Conservation (phyloP, 2,113 vertebrate species). For the Pelusios castaneus region DNA sequence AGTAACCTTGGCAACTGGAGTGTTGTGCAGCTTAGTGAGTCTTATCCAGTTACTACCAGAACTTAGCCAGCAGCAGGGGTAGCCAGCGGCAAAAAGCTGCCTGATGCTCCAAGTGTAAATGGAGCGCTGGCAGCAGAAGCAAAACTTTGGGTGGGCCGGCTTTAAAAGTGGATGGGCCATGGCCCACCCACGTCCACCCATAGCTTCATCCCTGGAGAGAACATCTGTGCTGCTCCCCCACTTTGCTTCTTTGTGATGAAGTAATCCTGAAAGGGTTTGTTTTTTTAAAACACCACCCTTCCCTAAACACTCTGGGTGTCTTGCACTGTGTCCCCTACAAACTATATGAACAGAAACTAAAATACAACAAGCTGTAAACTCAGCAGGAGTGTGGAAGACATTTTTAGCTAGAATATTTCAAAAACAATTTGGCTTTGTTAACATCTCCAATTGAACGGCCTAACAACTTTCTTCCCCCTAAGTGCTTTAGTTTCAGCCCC, state of each 20-base stretch:
- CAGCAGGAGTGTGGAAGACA: neutral
- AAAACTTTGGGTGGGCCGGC: no score
- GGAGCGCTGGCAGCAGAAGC: no score
- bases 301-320: neutral
- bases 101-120: no score
- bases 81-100: no score
- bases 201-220: no score
- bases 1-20: no score
- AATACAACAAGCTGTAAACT: neutral
- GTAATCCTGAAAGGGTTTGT: neutral
- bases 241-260: neutral
- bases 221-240: neutral
- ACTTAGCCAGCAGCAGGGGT: no score
- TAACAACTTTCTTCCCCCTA: neutral
- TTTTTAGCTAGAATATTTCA: neutral
- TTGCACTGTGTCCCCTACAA: neutral
- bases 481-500: neutral
- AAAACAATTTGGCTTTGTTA: neutral
- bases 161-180: no score
- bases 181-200: no score
- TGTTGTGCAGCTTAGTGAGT: no score
- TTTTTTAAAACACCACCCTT: neutral
- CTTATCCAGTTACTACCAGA: no score
- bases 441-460: fast-evolving
- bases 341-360: neutral